phyloP scores from a whole-genome alignment of 2,113 vertebrate species.

The Laticauda laticaudata region DNA sequence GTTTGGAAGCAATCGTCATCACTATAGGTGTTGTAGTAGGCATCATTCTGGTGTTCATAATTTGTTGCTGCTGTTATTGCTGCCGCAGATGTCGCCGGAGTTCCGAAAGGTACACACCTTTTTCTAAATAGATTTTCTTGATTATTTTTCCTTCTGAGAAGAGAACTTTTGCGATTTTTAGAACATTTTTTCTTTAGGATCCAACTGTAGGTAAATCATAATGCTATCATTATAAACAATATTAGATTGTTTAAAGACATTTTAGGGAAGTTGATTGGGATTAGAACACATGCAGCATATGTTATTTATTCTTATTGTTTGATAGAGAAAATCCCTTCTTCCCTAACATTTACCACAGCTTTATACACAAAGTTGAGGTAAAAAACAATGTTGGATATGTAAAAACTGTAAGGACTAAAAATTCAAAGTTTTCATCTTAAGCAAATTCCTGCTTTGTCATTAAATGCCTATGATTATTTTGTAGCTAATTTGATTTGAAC shows the following conservation, averaged over 20 bases:
- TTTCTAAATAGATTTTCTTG: neutral
- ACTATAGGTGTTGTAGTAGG: constrained; percentile 75
- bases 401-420: neutral
- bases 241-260: neutral
- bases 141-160: neutral
- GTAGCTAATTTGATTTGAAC: neutral
- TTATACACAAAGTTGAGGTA: neutral
- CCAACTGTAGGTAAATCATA: neutral
- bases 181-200: neutral
- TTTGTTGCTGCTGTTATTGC: constrained; percentile 81
- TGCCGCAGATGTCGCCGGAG: constrained; percentile 61
- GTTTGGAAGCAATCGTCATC: constrained; percentile 85
- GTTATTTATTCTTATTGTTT: neutral
- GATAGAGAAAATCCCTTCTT: neutral
- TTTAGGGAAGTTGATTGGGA: neutral
- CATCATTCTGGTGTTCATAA: constrained; percentile 67
- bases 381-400: neutral
- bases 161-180: neutral
- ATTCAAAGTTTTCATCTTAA: neutral
- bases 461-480: neutral
- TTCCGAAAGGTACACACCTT: constrained; percentile 64
- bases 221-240: neutral
- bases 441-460: neutral
- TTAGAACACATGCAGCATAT: neutral
- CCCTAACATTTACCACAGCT: no score